Conservation (phyloP, 2,888 invertebrate species). For the Elegia similella region DNA sequence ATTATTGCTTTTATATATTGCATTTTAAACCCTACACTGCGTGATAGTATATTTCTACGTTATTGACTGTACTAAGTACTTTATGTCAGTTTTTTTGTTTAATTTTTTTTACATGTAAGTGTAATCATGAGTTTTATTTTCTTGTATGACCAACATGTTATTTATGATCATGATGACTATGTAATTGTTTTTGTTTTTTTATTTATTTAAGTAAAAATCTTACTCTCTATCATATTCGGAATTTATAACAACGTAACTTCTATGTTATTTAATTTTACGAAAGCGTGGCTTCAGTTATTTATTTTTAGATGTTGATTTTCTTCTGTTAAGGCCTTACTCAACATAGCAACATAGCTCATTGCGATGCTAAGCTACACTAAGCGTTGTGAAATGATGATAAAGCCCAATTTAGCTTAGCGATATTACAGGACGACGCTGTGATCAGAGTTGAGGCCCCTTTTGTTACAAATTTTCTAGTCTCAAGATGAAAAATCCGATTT, state of each 20-base stretch:
- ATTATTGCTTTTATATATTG: slow-evolving; percentile 9
- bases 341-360: too few relatives aligned
- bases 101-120: slow-evolving; percentile 16
- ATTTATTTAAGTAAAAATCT: neutral
- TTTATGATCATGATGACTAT: too few relatives aligned
- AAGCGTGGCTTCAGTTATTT: slow-evolving; percentile 8
- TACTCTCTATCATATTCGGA: neutral
- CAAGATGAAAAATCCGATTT: neutral
- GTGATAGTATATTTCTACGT: neutral
- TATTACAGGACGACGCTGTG: too few relatives aligned
- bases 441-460: slow-evolving; percentile 5
- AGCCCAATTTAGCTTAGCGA: too few relatives aligned
- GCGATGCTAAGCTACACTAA: too few relatives aligned
- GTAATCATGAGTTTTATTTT: neutral
- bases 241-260: neutral
- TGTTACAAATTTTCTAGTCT: slow-evolving; percentile 21
- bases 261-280: slow-evolving; percentile 4
- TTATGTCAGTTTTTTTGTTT: slow-evolving; percentile 31
- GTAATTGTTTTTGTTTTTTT: neutral
- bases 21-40: neutral
- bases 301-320: slow-evolving; percentile 23
- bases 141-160: neutral
- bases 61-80: slow-evolving; percentile 21
- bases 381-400: too few relatives aligned
- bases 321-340: too few relatives aligned